Evolutionary conservation across 2,888 invertebrate genomes (phyloP), one percentile per base, ranked within the genome.

Genomic region (Acutogordius australiensis): DNA sequence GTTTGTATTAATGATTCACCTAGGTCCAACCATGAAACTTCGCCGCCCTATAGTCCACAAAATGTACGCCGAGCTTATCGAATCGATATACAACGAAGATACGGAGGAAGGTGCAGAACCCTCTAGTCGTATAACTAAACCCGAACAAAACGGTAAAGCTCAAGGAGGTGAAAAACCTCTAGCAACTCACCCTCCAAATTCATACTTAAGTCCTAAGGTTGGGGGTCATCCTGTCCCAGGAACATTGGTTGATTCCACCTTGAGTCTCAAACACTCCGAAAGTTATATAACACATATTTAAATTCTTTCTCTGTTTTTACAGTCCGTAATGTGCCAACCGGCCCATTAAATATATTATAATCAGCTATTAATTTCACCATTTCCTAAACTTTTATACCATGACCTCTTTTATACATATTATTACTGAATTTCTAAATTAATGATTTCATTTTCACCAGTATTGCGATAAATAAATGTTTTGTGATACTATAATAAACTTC

Each of bases 11-110:
- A n/a, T n/a, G n/a, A n/a, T n/a, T n/a, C n/a, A n/a, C n/a, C n/a
- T 37, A 51, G 51, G 51, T 23, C 51, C 51, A n/a, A 51, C 51
- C 18, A 8, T 51, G n/a, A 51, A 51, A 23, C 23, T 51, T n/a
- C 8, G 51, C 18, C 8, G 51, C 8, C 51, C 51, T 4, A 51
- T 51, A 51, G 51, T 51, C n/a, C 4, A n/a, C 4, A 51, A 51
- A 23, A 51, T 51, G 51, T 51, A 51, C 51, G 23, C 51, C n/a
- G 4, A 51, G 4, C 51, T n/a, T n/a, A 51, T 51, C 23, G 51
- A 51, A 4, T 8, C 13, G 8, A n/a, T 51, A 23, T 51, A 51
- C 23, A 8, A 8, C 18, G 26, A 51, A 8, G 51, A 51, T 23
- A 26, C 4, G 4, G 51, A 51, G 8, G 51, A 21, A 8, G 8